A percentile compares a stretch with the other conserved stretches of the same genome.
These are phyloP conservation scores for Phycodurus eques DNA, from an alignment of 2,113 vertebrate species.

Conservation along the genomic window DNA sequence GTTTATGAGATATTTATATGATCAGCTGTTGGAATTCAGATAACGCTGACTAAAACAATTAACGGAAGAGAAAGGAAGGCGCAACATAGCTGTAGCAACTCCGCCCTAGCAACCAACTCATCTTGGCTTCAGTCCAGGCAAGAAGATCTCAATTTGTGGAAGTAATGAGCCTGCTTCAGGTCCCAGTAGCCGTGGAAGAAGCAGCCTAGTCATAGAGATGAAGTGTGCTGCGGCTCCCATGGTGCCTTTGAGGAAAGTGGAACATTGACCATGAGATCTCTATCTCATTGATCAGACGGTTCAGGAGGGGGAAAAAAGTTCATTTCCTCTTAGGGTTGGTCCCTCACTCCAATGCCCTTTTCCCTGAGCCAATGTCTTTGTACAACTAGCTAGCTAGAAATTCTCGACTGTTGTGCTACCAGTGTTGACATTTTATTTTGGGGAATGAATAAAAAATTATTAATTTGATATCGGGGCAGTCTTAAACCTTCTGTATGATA, in stretches of 20 bases:
- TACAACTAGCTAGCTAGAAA: conserved; percentile 1
- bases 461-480: neutral
- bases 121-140: conserved; percentile 30
- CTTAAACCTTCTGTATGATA: neutral
- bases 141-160: conserved; percentile 58
- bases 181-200: conserved; percentile 47
- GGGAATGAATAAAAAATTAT: neutral
- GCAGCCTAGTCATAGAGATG: conserved; percentile 63
- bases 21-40: conserved; percentile 51
- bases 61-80: conserved; percentile 1
- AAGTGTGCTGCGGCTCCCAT: conserved; percentile 54
- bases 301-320: conserved; percentile 42
- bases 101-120: conserved; percentile 15
- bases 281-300: conserved; percentile 60
- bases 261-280: conserved; percentile 66
- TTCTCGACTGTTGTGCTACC: neutral
- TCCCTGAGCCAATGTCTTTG: conserved; percentile 27
- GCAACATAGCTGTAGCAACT: neutral
- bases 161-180: conserved; percentile 54
- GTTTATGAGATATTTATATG: conserved; percentile 45
- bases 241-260: conserved; percentile 61
- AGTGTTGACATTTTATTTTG: neutral
- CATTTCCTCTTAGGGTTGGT: conserved; percentile 24
- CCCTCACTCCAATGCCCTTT: conserved; percentile 28
- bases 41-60: conserved; percentile 21